phyloP scores from a whole-genome alignment of 2,888 invertebrate species.

The Leucania comma region DNA sequence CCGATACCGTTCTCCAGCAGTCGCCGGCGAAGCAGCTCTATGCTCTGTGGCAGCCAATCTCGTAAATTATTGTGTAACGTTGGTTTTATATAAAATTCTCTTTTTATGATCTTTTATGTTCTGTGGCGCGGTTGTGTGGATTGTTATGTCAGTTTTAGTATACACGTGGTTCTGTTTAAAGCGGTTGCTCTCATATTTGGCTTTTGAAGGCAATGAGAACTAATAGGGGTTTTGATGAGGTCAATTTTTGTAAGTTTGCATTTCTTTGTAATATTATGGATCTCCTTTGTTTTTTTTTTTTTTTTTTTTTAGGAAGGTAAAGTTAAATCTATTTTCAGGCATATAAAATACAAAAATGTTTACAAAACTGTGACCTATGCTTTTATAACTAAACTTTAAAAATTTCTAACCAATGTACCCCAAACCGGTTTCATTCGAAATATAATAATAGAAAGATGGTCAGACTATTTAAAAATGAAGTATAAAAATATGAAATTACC shows the following conservation, averaged over 20 bases:
- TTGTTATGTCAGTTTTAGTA: constrained; percentile 8
- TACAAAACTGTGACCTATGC: no score
- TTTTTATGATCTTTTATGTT: constrained; percentile 25
- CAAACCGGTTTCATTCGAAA: no score
- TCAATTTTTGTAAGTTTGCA: not conserved
- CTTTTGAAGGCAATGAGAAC: not conserved
- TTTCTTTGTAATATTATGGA: not conserved
- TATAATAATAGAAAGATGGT: no score
- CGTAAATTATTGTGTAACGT: constrained; percentile 46
- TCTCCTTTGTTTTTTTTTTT: not conserved
- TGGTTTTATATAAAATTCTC: constrained; percentile 24
- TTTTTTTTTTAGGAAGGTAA: not conserved
- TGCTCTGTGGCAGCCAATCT: constrained; percentile 25
- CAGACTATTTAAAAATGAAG: no score
- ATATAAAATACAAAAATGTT: no score
- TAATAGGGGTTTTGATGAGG: not conserved
- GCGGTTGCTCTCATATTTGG: not conserved
- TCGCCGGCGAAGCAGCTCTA: not conserved
- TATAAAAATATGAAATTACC: no score
- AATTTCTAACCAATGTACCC: no score
- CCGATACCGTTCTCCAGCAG: not conserved
- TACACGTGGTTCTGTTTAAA: not conserved
- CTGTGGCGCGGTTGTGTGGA: not conserved
- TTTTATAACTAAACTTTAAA: no score
- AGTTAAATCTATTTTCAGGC: no score